A percentile compares a stretch with the other conserved stretches of the same genome.
Evolutionary conservation across 2,113 vertebrate species (phyloP).

Genomic region (Pseudolaguvia tuberculata): DNA sequence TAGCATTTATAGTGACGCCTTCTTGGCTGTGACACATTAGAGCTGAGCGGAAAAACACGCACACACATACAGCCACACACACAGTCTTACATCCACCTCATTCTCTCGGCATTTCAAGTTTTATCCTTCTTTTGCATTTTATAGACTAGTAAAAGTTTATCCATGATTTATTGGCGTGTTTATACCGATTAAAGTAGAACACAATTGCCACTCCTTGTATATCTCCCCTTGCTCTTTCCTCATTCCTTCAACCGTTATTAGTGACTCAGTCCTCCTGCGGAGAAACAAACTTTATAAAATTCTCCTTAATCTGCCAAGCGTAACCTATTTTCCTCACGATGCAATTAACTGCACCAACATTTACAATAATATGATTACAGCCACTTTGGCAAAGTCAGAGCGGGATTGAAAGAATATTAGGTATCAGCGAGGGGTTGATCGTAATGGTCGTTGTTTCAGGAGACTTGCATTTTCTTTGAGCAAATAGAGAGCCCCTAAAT

Average conservation of each 20-base stretch:
- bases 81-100: neutral
- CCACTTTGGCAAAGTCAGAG: conserved; percentile 96
- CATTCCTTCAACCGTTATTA: conserved; percentile 67
- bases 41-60: neutral
- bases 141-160: neutral
- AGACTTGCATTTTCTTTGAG: conserved; percentile 99
- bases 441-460: conserved; percentile 95
- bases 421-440: conserved; percentile 99
- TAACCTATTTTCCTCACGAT: conserved; percentile 98
- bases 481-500: conserved; percentile 99
- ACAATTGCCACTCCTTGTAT: conserved; percentile 50
- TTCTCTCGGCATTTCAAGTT: neutral
- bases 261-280: conserved; percentile 78
- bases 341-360: conserved; percentile 99
- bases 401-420: conserved; percentile 97
- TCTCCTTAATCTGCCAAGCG: conserved; percentile 84
- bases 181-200: conserved; percentile 31
- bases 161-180: conserved; percentile 9
- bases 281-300: conserved; percentile 96
- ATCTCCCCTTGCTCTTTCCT: conserved; percentile 34
- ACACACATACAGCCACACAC: neutral
- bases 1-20: conserved; percentile 10
- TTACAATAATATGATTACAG: conserved; percentile 99
- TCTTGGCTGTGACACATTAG: neutral
- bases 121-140: neutral